Evolutionary conservation across 37 sponge, comb jelly and placozoan species (phyloP).

Genomic region (Ianthella basta): DNA sequence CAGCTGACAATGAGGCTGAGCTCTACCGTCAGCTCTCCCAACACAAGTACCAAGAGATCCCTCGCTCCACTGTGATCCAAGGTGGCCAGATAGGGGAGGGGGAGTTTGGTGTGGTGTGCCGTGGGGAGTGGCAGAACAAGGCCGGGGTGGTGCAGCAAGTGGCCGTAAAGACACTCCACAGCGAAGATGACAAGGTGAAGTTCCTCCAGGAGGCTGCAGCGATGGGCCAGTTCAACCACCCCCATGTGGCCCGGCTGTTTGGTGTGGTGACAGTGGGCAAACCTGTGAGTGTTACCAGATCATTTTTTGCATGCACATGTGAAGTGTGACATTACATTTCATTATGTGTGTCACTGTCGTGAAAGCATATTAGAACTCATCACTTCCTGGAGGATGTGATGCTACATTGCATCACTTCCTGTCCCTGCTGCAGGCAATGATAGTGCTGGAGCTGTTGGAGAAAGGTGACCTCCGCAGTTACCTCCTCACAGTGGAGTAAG

Average conservation of each 20-base stretch:
- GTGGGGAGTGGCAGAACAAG: constrained; percentile 22
- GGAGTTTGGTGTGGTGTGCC: constrained; percentile 19
- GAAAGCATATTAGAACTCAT: no score
- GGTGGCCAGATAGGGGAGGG: constrained; percentile 22
- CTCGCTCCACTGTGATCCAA: not conserved
- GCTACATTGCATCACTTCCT: no score
- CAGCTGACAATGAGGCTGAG: constrained; percentile 1
- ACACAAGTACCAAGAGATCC: constrained; percentile 32
- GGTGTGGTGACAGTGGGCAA: constrained; percentile 30
- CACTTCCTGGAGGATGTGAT: no score
- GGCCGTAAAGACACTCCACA: constrained; percentile 31
- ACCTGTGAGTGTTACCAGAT: constrained; percentile 26
- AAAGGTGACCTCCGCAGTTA: constrained; percentile 13
- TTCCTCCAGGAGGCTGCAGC: constrained; percentile 42
- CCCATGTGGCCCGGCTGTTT: constrained; percentile 22
- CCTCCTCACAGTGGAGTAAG: constrained; percentile 9
- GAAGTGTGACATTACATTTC: no score
- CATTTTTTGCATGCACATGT: no score
- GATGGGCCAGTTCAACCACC: constrained; percentile 48
- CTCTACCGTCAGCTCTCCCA: constrained; percentile 28
- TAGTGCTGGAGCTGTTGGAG: constrained; percentile 18
- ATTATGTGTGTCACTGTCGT: no score
- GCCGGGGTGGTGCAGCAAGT: constrained; percentile 19
- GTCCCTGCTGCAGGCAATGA: constrained; percentile 10
- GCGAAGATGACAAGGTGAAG: constrained; percentile 19